Evolutionary conservation across 2,888 invertebrate genomes (phyloP).

Genomic region (Oligia fasciuncula): DNA sequence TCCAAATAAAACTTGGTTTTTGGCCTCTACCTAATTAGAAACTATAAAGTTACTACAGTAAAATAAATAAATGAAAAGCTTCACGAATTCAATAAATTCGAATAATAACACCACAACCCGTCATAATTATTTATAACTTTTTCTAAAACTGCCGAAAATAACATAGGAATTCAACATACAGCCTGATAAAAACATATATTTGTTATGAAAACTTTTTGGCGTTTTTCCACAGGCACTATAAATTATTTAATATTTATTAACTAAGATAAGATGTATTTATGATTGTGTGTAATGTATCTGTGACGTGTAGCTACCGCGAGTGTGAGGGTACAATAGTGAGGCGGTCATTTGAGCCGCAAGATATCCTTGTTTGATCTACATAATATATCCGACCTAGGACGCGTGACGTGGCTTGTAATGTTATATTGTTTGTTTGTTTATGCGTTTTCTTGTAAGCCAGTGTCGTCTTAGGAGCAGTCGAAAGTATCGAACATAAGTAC

Average conservation of each 20-base stretch:
- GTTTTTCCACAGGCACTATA: not conserved
- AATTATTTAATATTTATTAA: not conserved
- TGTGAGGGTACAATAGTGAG: constrained; percentile 46
- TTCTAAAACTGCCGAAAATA: constrained; percentile 1
- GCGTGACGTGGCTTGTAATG: constrained; percentile 42
- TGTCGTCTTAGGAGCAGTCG: not conserved
- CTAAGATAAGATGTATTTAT: not conserved
- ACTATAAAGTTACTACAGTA: not conserved
- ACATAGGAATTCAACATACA: not conserved
- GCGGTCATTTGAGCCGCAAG: constrained; percentile 39
- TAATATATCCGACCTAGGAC: constrained; percentile 47
- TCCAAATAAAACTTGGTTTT: not conserved
- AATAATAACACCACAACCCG: not conserved
- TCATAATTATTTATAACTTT: constrained; percentile 1
- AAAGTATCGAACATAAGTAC: not conserved
- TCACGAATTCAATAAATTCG: not conserved
- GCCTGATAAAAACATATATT: not conserved
- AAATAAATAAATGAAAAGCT: not conserved
- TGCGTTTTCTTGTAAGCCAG: not conserved
- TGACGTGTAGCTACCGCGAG: constrained; percentile 40
- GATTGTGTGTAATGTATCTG: constrained; percentile 9
- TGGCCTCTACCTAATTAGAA: not conserved
- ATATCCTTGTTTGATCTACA: constrained; percentile 62
- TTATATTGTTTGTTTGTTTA: constrained; percentile 41
- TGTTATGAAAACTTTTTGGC: not conserved